Base-by-base conservation (phyloP, 2,797 vertebrate genomes). In the Chaetophractus vellerosus region DNA sequence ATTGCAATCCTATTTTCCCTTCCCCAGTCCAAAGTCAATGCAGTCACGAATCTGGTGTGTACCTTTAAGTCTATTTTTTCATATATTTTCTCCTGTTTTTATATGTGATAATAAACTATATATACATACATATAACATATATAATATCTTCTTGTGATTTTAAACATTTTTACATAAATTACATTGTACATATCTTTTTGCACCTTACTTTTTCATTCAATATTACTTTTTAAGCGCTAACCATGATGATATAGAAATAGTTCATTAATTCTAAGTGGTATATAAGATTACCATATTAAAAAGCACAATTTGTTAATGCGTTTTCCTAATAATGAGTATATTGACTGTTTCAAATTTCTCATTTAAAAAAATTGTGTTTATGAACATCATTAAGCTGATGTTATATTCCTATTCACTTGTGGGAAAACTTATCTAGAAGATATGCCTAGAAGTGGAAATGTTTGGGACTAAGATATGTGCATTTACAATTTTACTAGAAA, bases 181-280 rank as follows among this genome's bases (percentile, higher is more conserved):
- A 36, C 36, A 59, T 68, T 45, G 41, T 88, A 61, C 3, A 26
- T 52, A n/a, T 45, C 12, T 31, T 28, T 72, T 71, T 87, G 57
- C 1, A 50, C 12, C 23, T 61, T 41, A 59, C 23, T 72, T 88
- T 86, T 72, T 48, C 33, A 59, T 79, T 75, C 0, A 52, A 9
- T 59, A 52, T 86, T 79, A 52, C 15, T 84, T 88, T 59, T 68
- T 79, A 72, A 93, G 19, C 80, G 85, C 28, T 87, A 26, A 72
- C 61, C 57, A 85, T 66, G 75, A 57, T 52, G n/a, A 71, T 38
- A 48, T 45, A 33, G 24, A 24, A 80, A 83, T 1, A 18, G 24
- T 57, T 78, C 24, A 88, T n/a, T 71, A 45, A 92, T 86, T 74
- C 61, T 81, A 76, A 55, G 21, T 68, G 11, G 3, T 75, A 5